Conservation (phyloP, 2,888 invertebrate genomes). For the Shargacucullia verbasci region DNA sequence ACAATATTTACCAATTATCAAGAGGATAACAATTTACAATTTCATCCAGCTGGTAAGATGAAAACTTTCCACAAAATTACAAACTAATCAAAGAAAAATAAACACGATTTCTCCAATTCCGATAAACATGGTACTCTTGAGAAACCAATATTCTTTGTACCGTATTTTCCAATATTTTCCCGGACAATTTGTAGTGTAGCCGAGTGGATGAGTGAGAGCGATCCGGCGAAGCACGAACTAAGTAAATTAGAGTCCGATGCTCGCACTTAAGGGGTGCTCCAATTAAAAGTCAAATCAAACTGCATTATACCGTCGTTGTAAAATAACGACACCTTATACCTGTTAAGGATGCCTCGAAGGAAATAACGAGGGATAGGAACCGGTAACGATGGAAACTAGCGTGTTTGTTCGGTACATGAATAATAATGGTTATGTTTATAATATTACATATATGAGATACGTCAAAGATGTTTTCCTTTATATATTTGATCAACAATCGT, state of each 20-base stretch:
- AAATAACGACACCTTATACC: constrained; percentile 44
- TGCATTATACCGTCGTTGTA: constrained; percentile 52
- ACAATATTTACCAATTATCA: too few species aligned
- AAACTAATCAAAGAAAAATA: constrained; percentile 11
- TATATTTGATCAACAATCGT: too few species aligned
- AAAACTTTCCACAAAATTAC: neutral
- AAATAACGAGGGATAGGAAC: constrained; percentile 32
- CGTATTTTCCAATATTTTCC: constrained; percentile 57
- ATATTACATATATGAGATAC: too few species aligned
- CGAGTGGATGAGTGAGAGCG: constrained; percentile 38
- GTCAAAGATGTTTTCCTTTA: too few species aligned
- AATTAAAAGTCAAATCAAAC: constrained; percentile 69
- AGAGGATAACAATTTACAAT: too few species aligned
- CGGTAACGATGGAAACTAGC: constrained; percentile 17
- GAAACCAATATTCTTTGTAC: constrained; percentile 49
- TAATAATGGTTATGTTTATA: neutral
- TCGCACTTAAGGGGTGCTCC: constrained; percentile 56
- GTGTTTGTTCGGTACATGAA: neutral
- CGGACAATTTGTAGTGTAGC: constrained; percentile 56
- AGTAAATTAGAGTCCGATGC: constrained; percentile 62
- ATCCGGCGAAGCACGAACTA: constrained; percentile 46
- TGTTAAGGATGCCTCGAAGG: constrained; percentile 24
- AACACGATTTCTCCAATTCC: constrained; percentile 14
- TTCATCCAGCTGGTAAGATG: too few species aligned
- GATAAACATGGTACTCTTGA: constrained; percentile 35